These are phyloP conservation scores for Caenorhabditis sp. DNA, from an alignment of 2,888 invertebrate genomes.

Conservation along the genomic window DNA sequence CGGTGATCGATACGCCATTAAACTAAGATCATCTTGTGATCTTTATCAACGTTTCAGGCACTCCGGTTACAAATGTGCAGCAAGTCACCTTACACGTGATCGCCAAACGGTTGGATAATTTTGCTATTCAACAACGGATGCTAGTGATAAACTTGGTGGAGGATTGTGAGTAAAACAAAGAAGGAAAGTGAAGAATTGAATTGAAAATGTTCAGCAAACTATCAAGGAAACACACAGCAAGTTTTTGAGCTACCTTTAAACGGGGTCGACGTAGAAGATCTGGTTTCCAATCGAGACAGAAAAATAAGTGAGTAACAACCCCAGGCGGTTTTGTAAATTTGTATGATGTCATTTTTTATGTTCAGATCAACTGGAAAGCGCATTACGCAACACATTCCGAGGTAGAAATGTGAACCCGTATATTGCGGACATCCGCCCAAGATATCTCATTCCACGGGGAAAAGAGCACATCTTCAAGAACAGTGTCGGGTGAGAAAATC, in stretches of 20 bases:
- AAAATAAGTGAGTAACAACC: slow-evolving; percentile 62
- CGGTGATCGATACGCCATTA: slow-evolving; percentile 36
- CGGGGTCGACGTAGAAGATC: slow-evolving; percentile 74
- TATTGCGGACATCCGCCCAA: slow-evolving; percentile 69
- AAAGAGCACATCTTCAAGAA: slow-evolving; percentile 58
- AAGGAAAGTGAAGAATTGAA: not conserved
- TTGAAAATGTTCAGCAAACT: slow-evolving; percentile 40
- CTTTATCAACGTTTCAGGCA: slow-evolving; percentile 61
- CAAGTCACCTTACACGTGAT: slow-evolving; percentile 76
- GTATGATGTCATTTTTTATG: slow-evolving; percentile 19
- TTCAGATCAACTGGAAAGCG: slow-evolving; percentile 65
- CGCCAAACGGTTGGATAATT: slow-evolving; percentile 74
- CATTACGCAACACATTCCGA: slow-evolving; percentile 70
- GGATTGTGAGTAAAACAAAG: slow-evolving; percentile 64
- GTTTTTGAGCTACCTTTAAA: slow-evolving; percentile 69
- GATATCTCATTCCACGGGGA: slow-evolving; percentile 53
- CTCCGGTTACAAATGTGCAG: slow-evolving; percentile 72
- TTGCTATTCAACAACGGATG: slow-evolving; percentile 71
- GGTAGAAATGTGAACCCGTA: slow-evolving; percentile 76
- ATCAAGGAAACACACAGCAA: slow-evolving; percentile 65
- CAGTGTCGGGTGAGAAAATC: slow-evolving; percentile 57
- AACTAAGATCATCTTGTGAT: slow-evolving; percentile 35
- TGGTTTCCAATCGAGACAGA: slow-evolving; percentile 66
- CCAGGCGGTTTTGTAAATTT: slow-evolving; percentile 2
- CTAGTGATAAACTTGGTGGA: slow-evolving; percentile 71